These are phyloP conservation scores for Tylochromis polylepis DNA, from an alignment of 2,113 vertebrate genomes.

Conservation along the genomic window DNA sequence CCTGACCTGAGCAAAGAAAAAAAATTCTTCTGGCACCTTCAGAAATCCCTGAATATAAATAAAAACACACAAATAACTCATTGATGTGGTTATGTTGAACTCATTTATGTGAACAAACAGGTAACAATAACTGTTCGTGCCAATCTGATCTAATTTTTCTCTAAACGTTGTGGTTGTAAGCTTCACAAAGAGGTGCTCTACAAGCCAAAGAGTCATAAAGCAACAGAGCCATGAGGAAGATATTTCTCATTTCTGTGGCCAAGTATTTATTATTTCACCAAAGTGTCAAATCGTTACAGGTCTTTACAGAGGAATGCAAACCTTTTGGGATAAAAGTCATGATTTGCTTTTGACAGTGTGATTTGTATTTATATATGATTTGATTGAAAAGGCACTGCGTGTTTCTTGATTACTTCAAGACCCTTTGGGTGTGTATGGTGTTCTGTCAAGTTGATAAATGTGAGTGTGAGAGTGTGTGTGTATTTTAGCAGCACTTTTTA, in stretches of 20 bases:
- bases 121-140: constrained; percentile 6
- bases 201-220: background rate
- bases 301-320: constrained; percentile 19
- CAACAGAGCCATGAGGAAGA: background rate
- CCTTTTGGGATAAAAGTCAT: background rate
- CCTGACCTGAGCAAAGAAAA: background rate
- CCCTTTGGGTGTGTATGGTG: constrained; percentile 17
- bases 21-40: background rate
- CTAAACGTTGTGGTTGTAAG: background rate
- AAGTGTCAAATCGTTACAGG: constrained; percentile 15
- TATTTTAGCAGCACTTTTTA: background rate
- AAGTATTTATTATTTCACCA: constrained; percentile 1
- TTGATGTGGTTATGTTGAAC: background rate
- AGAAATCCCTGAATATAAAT: background rate
- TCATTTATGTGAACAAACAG: background rate
- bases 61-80: background rate
- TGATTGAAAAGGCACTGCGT: constrained; percentile 13
- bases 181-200: background rate
- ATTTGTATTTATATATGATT: constrained; percentile 24
- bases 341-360: background rate
- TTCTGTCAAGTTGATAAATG: constrained; percentile 57
- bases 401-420: constrained; percentile 56
- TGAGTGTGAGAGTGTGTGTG: background rate
- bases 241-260: constrained; percentile 27
- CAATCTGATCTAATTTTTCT: constrained; percentile 1